A percentile compares a stretch with the other conserved stretches of the same genome.
phyloP scores from a whole-genome alignment of 2,797 vertebrate species.

The Channallabes apus region DNA sequence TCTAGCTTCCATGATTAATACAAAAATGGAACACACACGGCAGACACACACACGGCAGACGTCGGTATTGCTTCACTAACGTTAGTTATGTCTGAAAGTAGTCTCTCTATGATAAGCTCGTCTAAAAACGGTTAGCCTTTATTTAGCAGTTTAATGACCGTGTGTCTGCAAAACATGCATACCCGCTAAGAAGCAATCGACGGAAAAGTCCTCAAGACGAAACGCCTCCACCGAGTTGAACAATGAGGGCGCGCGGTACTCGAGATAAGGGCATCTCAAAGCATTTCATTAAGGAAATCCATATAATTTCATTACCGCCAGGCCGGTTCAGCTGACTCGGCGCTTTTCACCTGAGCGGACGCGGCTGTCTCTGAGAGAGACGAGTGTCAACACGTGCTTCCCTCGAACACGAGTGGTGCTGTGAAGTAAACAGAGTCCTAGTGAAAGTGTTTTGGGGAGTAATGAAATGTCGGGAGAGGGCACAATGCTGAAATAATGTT shows the following conservation, averaged over 20 bases:
- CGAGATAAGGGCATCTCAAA: not conserved
- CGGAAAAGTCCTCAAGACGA: not conserved
- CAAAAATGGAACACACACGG: no score
- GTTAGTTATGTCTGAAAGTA: not conserved
- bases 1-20: no score
- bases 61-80: no score
- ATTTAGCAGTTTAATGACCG: not conserved
- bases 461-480: constrained; percentile 51
- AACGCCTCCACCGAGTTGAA: not conserved
- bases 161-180: not conserved
- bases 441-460: constrained; percentile 34
- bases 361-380: not conserved
- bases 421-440: not conserved
- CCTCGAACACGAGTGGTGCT: not conserved
- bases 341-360: not conserved
- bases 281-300: constrained; percentile 38
- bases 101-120: not conserved
- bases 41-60: not conserved
- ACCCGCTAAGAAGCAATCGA: not conserved
- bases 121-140: not conserved
- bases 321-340: not conserved
- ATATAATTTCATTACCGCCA: constrained; percentile 17
- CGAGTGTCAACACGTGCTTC: not conserved
- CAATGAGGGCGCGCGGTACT: not conserved
- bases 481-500: constrained; percentile 54